These are phyloP conservation scores for Philereme vetulata DNA, from an alignment of 2,888 invertebrate species.

Conservation along the genomic window DNA sequence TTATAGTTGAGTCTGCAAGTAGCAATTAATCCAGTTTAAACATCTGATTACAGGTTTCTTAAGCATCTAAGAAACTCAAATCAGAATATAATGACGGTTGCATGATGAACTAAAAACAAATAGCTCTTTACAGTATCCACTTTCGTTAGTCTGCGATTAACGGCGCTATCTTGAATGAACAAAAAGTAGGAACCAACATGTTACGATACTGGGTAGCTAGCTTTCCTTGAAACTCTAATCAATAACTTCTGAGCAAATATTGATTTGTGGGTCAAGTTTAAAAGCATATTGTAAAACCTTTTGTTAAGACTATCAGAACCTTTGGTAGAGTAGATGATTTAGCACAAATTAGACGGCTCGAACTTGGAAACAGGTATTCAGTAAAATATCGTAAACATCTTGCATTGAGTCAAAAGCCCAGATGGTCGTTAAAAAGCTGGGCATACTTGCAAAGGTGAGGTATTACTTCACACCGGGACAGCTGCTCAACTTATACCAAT, in stretches of 20 bases:
- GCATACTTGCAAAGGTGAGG: too few species aligned
- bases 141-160: conserved; percentile 29
- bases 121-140: conserved; percentile 42
- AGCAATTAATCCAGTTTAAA: conserved; percentile 56
- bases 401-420: too few species aligned
- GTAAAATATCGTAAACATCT: too few species aligned
- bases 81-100: conserved; percentile 45
- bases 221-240: conserved; percentile 4
- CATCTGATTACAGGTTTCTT: conserved; percentile 46
- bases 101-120: conserved; percentile 56
- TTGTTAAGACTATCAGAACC: too few species aligned
- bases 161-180: conserved; percentile 20
- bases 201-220: conserved; percentile 6
- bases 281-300: neutral
- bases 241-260: neutral
- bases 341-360: too few species aligned
- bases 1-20: conserved; percentile 44
- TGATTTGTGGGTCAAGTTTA: neutral
- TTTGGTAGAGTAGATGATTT: too few species aligned
- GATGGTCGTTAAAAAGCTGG: too few species aligned
- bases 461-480: too few species aligned
- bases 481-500: too few species aligned
- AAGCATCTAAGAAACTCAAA: conserved; percentile 42
- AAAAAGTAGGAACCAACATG: conserved; percentile 14
- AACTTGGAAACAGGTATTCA: too few species aligned